Conservation (phyloP, 2,113 vertebrate genomes). For the Sus scrofa region DNA sequence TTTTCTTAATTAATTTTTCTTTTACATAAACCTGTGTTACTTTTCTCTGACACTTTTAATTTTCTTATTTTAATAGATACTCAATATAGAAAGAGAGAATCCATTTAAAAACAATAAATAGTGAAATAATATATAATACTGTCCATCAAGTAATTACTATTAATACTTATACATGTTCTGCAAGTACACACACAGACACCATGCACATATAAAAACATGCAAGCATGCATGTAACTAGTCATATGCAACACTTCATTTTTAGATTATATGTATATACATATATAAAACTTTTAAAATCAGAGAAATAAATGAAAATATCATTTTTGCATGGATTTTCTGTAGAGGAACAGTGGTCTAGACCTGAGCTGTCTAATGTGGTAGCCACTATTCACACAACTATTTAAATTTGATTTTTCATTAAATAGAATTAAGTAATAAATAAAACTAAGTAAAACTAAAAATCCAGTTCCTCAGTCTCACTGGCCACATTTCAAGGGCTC, state of each 20-base stretch:
- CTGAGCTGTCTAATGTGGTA: background rate
- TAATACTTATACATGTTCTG: background rate
- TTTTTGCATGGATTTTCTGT: background rate
- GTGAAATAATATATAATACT: background rate
- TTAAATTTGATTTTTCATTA: background rate
- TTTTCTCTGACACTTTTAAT: background rate
- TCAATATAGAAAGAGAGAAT: background rate
- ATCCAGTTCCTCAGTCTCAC: background rate
- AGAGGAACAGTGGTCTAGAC: background rate
- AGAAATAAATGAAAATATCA: background rate
- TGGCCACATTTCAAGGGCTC: background rate
- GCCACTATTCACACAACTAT: background rate
- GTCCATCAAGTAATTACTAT: background rate
- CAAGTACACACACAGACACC: background rate
- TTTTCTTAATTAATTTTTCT: background rate
- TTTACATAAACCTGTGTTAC: background rate
- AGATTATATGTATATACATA: background rate
- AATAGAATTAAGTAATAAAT: background rate
- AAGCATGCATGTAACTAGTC: background rate
- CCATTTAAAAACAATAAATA: background rate
- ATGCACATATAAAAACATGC: background rate
- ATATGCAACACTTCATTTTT: background rate
- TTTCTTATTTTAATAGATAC: background rate
- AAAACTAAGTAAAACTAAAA: background rate
- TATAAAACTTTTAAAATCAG: background rate